Evolutionary conservation across 2,797 vertebrate species (phyloP).

Genomic region (Luscinia megarhynchos): DNA sequence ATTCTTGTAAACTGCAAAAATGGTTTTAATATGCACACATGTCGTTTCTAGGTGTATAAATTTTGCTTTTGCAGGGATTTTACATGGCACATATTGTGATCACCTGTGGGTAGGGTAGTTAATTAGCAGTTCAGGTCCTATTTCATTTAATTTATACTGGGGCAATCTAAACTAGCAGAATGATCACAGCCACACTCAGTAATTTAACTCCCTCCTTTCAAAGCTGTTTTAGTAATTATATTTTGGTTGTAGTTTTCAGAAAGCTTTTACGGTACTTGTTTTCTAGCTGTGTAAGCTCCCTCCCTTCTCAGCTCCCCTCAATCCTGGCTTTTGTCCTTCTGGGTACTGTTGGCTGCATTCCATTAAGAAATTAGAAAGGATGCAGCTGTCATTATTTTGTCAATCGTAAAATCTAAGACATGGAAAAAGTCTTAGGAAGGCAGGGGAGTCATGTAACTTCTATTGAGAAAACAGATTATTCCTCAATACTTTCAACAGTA

Average conservation of each 20-base stretch:
- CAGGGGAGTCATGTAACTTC: neutral
- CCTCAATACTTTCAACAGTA: neutral
- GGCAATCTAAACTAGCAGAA: conserved; percentile 65
- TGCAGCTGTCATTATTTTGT: conserved; percentile 23
- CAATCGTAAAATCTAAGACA: conserved; percentile 3
- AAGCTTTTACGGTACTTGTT: conserved; percentile 33
- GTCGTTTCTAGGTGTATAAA: conserved; percentile 45
- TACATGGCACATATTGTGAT: conserved; percentile 58
- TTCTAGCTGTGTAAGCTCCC: neutral
- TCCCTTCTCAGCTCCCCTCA: neutral
- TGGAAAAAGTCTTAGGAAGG: neutral
- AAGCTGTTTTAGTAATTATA: conserved; percentile 68
- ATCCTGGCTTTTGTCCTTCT: neutral
- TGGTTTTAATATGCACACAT: conserved; percentile 61
- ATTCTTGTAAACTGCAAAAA: conserved; percentile 68
- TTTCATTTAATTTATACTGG: conserved; percentile 69
- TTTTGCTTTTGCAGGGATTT: conserved; percentile 60
- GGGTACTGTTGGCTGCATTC: neutral
- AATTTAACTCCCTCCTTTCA: conserved; percentile 53
- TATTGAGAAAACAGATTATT: neutral
- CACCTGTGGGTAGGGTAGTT: conserved; percentile 73
- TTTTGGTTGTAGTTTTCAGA: conserved; percentile 46
- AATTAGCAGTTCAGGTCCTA: conserved; percentile 70
- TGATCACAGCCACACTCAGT: conserved; percentile 14
- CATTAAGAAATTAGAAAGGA: conserved; percentile 46